Conservation (phyloP, 1,140 invertebrate genomes). For the Drosophila nannoptera region DNA sequence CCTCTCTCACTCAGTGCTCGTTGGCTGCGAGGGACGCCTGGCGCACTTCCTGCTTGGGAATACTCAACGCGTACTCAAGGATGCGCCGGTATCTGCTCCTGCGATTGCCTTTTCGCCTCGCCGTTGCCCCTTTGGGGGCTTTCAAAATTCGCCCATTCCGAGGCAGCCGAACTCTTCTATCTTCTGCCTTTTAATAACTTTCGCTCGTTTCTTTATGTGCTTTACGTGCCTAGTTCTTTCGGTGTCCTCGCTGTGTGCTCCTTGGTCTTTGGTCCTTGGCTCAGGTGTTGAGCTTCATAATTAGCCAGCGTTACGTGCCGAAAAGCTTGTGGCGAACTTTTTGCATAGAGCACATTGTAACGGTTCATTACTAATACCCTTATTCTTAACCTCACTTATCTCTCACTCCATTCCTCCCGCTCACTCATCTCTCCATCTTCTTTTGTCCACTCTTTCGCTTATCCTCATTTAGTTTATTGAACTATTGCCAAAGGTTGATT, state of each 20-base stretch:
- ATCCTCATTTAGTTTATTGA: slow-evolving; percentile 15
- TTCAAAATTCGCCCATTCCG: too few species aligned
- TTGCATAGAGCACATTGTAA: slow-evolving; percentile 7
- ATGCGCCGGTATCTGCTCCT: not conserved
- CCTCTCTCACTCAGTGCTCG: too few species aligned
- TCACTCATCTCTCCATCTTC: not conserved
- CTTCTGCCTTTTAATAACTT: slow-evolving; percentile 65
- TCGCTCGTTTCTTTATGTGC: slow-evolving; percentile 64
- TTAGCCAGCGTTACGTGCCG: slow-evolving; percentile 47
- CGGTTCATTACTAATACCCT: slow-evolving; percentile 1
- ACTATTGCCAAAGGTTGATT: slow-evolving; percentile 7
- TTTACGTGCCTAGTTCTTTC: slow-evolving; percentile 47
- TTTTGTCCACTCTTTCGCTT: not conserved
- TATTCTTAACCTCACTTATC: not conserved
- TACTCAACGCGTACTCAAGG: not conserved
- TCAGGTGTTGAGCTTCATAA: slow-evolving; percentile 59
- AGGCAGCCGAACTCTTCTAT: not conserved
- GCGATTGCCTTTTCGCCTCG: not conserved
- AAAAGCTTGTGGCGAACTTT: slow-evolving; percentile 19
- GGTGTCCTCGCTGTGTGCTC: slow-evolving; percentile 10
- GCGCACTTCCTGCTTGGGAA: slow-evolving; percentile 30
- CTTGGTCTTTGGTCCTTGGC: slow-evolving; percentile 27
- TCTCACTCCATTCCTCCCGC: not conserved
- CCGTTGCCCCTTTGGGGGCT: too few species aligned
- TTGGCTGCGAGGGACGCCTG: not conserved